Evolutionary conservation across 2,888 invertebrate genomes (phyloP), one percentile per base, ranked within the genome.

Genomic region (Drosophila mettleri): DNA sequence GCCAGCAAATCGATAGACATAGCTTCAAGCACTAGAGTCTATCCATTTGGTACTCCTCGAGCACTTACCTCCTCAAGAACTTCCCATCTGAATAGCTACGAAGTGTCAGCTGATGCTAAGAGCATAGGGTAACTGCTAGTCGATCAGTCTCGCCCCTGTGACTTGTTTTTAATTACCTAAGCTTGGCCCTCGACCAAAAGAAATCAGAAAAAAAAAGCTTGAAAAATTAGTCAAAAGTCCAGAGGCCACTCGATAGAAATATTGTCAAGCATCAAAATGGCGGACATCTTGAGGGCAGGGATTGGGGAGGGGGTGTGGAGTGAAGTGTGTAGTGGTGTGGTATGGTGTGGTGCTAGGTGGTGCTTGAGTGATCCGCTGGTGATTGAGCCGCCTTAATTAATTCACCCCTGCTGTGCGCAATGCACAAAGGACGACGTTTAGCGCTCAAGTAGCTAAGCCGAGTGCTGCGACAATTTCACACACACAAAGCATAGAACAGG

Each of bases 351-450:
- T 3, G 33, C 14, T 20, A n/a, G 43, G 16, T 36, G 36, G 29
- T 45, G 33, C 29, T 29, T 27, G 22, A 33, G n/a, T 41, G 16
- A 22, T 46, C 48, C 16, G 67, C 34, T 38, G 66, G 67, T 78
- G 78, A 36, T 31, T 64, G 65, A 74, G 49, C 75, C 81, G 78
- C 69, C 80, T 78, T 86, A 82, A 82, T 85, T 82, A 82, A 85
- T 82, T 83, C 86, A 85, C 69, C 82, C 81, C 74, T 46, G 67
- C 73, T 62, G 52, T 12, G 41, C 18, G 49, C 39, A 2, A 39
- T 41, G 46, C 63, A 82, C 84, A 83, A 83, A 78, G 79, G 66
- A 66, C 68, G 69, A 59, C 86, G 79, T 86, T 83, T 83, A 82
- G 83, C 80, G 72, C 68, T 85, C 85, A 86, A 86, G 83, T 69